A percentile compares a stretch with the other conserved stretches of the same genome.
These are phyloP conservation scores for Myrmecobius fasciatus DNA, from an alignment of 2,113 vertebrate species.

Conservation along the genomic window DNA sequence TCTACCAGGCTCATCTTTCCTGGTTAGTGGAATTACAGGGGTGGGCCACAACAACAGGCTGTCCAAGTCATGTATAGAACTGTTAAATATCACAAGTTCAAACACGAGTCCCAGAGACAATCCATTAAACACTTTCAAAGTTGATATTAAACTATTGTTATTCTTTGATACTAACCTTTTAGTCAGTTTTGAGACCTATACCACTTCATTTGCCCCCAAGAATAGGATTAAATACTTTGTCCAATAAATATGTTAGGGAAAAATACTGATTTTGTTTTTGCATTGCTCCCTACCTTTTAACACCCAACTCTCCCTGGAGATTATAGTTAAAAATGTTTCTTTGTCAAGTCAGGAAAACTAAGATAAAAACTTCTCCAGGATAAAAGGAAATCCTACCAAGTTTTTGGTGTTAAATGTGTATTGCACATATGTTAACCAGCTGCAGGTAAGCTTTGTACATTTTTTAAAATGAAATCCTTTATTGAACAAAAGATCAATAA, in stretches of 20 bases:
- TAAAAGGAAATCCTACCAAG: not conserved
- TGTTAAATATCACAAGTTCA: not conserved
- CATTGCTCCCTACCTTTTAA: not conserved
- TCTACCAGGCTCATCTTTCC: not conserved
- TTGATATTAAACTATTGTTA: not conserved
- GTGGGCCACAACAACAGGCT: not conserved
- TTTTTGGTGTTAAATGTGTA: constrained; percentile 8
- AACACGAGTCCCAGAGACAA: not conserved
- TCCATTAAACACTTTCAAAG: not conserved
- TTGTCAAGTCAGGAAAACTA: constrained; percentile 4
- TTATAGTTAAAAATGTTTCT: constrained; percentile 18
- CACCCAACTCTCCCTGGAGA: not conserved
- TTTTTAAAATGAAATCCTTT: constrained; percentile 57
- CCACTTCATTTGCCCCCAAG: not conserved
- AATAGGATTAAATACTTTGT: not conserved
- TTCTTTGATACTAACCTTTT: not conserved
- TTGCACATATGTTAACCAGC: constrained; percentile 18
- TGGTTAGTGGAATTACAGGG: not conserved
- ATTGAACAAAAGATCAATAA: constrained; percentile 36
- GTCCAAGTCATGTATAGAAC: not conserved
- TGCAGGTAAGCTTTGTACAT: constrained; percentile 49
- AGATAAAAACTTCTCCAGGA: constrained; percentile 8
- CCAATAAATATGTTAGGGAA: not conserved
- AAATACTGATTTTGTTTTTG: not conserved
- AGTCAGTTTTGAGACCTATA: not conserved